Conservation (phyloP, 35 echinoderm and acorn worm species). For the Nesometra sesokonis region DNA sequence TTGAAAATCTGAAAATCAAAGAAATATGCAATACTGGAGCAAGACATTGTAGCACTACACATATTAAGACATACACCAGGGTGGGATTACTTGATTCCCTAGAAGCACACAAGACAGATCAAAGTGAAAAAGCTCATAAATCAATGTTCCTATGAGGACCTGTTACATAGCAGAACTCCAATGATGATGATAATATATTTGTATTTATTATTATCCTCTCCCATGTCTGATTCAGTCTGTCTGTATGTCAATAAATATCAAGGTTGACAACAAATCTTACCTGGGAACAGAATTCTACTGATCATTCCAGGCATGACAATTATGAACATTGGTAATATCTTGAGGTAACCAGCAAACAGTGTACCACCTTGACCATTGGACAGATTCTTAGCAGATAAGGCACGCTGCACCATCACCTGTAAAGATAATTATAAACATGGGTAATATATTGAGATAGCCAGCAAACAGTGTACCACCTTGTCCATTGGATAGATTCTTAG, state of each 20-base stretch:
- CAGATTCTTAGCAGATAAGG: background rate
- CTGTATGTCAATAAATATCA: too few relatives aligned
- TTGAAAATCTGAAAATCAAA: too few relatives aligned
- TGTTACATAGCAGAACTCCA: too few relatives aligned
- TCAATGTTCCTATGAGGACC: too few relatives aligned
- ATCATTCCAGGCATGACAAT: conserved; percentile 15
- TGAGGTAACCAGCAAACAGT: conserved; percentile 11
- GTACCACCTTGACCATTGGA: background rate
- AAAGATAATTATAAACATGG: background rate
- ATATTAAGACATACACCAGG: background rate
- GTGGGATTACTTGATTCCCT: too few relatives aligned
- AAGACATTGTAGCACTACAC: background rate
- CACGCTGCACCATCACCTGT: background rate
- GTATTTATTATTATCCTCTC: too few relatives aligned
- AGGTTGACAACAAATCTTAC: background rate
- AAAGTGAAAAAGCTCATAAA: too few relatives aligned
- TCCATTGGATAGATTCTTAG: background rate
- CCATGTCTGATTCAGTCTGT: too few relatives aligned
- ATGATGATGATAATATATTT: too few relatives aligned
- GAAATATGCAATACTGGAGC: too few relatives aligned
- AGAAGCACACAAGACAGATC: too few relatives aligned
- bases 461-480: background rate
- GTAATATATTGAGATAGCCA: too few relatives aligned
- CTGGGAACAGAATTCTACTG: background rate
- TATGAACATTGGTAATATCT: background rate